phyloP scores from a whole-genome alignment of 2,888 invertebrate genomes.

The Drosophila conformis region DNA sequence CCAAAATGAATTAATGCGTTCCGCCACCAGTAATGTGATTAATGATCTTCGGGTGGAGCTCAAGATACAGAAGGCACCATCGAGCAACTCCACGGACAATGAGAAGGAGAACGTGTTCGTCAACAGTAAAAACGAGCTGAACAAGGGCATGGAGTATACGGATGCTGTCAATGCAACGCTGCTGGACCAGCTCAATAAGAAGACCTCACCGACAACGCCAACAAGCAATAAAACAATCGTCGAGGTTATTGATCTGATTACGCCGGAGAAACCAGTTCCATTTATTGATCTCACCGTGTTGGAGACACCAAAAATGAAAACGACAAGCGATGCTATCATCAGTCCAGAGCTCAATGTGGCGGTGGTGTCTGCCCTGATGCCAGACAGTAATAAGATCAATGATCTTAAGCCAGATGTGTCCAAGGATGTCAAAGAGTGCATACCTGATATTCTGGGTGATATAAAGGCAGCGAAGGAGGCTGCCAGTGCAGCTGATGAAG shows the following conservation, averaged over 20 bases:
- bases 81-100: conserved; percentile 79
- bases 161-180: conserved; percentile 83
- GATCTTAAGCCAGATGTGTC: conserved; percentile 83
- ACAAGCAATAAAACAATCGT: conserved; percentile 79
- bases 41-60: conserved; percentile 82
- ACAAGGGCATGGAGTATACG: conserved; percentile 84
- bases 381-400: conserved; percentile 81
- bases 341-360: conserved; percentile 62
- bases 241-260: conserved; percentile 84
- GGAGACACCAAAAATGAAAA: conserved; percentile 77
- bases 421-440: conserved; percentile 81
- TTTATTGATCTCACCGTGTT: conserved; percentile 80
- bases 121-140: conserved; percentile 84
- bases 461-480: conserved; percentile 60
- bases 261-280: conserved; percentile 81
- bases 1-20: conserved; percentile 73
- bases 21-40: conserved; percentile 79
- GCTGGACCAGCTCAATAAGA: conserved; percentile 78
- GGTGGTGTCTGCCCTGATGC: conserved; percentile 31
- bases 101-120: conserved; percentile 85
- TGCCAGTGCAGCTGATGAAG: conserved; percentile 30
- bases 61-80: conserved; percentile 81
- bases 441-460: conserved; percentile 84
- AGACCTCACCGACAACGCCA: conserved; percentile 75
- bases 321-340: conserved; percentile 66